These are phyloP conservation scores for Phrixothrix hirtus DNA, from an alignment of 2,888 invertebrate genomes.

Conservation along the genomic window DNA sequence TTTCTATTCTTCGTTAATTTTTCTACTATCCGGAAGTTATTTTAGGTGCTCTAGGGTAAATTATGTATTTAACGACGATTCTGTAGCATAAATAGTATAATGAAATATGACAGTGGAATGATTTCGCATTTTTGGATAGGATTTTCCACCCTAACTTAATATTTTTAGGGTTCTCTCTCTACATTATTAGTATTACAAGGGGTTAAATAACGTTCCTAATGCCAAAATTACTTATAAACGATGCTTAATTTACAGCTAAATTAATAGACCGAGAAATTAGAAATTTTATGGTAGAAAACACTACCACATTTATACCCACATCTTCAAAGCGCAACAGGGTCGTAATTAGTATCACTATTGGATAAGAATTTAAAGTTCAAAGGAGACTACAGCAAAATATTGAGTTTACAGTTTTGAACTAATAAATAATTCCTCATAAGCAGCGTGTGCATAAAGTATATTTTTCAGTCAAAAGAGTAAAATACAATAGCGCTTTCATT, in stretches of 20 bases:
- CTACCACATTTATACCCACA: background rate
- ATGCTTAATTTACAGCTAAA: conserved; percentile 33
- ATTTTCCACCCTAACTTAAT: conserved; percentile 13
- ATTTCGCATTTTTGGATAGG: conserved; percentile 23
- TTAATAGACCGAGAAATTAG: conserved; percentile 36
- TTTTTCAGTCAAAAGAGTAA: conserved; percentile 16
- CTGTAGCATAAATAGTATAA: conserved; percentile 15
- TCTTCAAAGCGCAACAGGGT: background rate
- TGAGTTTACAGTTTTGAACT: conserved; percentile 4
- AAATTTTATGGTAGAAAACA: conserved; percentile 29
- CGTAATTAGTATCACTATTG: too few species aligned
- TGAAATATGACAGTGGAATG: conserved; percentile 24
- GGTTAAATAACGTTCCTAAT: conserved; percentile 28
- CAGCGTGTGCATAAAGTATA: conserved; percentile 4
- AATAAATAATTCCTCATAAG: conserved; percentile 11
- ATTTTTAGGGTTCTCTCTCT: conserved; percentile 17
- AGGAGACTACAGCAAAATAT: too few species aligned
- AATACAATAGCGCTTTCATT: conserved; percentile 23
- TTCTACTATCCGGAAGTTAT: conserved; percentile 6
- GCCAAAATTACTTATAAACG: conserved; percentile 29
- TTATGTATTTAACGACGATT: conserved; percentile 23
- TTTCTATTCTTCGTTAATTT: conserved; percentile 18
- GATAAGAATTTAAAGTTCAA: too few species aligned
- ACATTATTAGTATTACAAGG: conserved; percentile 30
- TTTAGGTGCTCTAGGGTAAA: conserved; percentile 14